Evolutionary conservation across 2,888 invertebrate species (phyloP).

Genomic region (Stenotaenia linearis): DNA sequence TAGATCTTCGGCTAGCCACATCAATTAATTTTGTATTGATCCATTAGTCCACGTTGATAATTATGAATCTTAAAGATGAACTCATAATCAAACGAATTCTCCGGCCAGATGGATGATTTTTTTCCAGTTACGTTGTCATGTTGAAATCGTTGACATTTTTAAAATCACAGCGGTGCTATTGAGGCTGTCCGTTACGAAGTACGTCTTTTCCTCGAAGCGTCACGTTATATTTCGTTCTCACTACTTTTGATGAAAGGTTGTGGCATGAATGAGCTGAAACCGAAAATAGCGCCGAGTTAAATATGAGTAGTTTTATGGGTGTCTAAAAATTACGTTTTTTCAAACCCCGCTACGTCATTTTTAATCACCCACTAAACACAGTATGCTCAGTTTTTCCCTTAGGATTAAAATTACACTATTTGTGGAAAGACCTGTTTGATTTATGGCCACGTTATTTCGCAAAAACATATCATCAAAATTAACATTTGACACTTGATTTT

Average conservation of each 20-base stretch:
- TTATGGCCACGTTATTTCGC: neutral
- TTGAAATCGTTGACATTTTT: neutral
- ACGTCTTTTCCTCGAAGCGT: neutral
- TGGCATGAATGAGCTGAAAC: constrained; percentile 19
- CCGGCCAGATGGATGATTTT: neutral
- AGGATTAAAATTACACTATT: neutral
- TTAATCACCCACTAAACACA: constrained; percentile 4
- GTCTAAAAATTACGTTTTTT: constrained; percentile 11
- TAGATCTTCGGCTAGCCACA: constrained; percentile 33
- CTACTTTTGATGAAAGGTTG: neutral
- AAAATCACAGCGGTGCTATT: neutral
- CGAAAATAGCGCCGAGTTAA: constrained; percentile 19
- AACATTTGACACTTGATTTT: neutral
- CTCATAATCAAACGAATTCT: neutral
- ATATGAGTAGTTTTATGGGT: neutral
- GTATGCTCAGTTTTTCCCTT: neutral
- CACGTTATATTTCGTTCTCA: neutral
- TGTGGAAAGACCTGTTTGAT: constrained; percentile 16
- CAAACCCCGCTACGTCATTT: neutral
- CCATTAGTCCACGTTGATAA: constrained; percentile 11
- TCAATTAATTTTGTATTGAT: constrained; percentile 11
- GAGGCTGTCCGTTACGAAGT: neutral
- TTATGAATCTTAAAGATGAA: neutral
- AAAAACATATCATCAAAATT: neutral
- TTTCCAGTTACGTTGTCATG: neutral